Evolutionary conservation across 35 echinoderm and acorn worm species (phyloP).

Genomic region (Acanthaster planci): DNA sequence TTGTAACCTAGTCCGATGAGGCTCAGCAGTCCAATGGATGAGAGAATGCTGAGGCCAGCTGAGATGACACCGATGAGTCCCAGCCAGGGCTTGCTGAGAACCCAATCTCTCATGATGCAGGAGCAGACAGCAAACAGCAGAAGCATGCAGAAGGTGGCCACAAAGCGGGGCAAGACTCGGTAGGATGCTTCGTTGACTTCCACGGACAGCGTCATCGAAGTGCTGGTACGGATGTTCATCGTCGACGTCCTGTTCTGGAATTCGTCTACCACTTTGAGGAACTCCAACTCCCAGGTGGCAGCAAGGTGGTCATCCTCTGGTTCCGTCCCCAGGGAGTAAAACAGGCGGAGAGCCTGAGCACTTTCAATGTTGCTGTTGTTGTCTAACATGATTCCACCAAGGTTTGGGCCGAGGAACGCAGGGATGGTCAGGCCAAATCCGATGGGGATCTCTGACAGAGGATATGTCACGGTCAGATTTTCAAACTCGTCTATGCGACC

Average conservation of each 20-base stretch:
- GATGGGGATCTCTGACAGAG: slow-evolving; percentile 10
- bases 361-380: slow-evolving; percentile 50
- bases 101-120: slow-evolving; percentile 98
- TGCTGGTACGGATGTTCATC: slow-evolving; percentile 49
- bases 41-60: slow-evolving; percentile 81
- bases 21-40: slow-evolving; percentile 73
- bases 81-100: slow-evolving; percentile 95
- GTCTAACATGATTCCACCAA: slow-evolving; percentile 49
- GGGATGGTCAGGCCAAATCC: not conserved
- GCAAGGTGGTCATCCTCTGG: slow-evolving; percentile 44
- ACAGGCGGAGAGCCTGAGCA: slow-evolving; percentile 46
- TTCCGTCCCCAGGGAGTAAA: slow-evolving; percentile 54
- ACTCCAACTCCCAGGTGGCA: slow-evolving; percentile 82
- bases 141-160: slow-evolving; percentile 78
- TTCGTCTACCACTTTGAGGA: slow-evolving; percentile 63
- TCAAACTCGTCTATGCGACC: slow-evolving; percentile 12
- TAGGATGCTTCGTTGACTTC: slow-evolving; percentile 68
- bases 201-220: slow-evolving; percentile 57
- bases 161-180: slow-evolving; percentile 82
- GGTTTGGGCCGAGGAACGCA: slow-evolving; percentile 61
- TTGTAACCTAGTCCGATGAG: slow-evolving; percentile 67
- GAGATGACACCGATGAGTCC: slow-evolving; percentile 86
- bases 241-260: slow-evolving; percentile 48
- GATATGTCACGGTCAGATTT: slow-evolving; percentile 58
- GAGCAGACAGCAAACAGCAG: slow-evolving; percentile 91